These are phyloP conservation scores for Okapia johnstoni DNA, from an alignment of 2,113 vertebrate genomes.

Conservation along the genomic window DNA sequence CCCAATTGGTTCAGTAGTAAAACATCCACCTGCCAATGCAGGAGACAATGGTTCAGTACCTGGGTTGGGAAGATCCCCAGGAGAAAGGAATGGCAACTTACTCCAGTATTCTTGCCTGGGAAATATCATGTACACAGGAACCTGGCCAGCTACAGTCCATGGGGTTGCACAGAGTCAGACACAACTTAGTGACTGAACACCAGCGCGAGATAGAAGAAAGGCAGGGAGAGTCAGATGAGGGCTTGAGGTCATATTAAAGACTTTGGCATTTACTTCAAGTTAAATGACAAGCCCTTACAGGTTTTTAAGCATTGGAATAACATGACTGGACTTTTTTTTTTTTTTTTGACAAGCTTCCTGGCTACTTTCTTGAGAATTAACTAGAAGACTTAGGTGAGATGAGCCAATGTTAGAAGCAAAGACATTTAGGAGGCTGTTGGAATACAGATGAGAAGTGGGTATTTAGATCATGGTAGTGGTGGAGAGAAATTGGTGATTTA, in stretches of 20 bases:
- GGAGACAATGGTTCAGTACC: neutral
- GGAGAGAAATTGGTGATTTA: neutral
- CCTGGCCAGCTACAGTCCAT: neutral
- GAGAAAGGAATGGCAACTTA: neutral
- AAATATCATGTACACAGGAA: neutral
- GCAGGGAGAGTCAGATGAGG: neutral
- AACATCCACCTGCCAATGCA: neutral
- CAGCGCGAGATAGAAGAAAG: accelerated
- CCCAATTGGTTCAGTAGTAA: neutral
- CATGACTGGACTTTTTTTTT: neutral
- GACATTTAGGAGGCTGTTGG: neutral
- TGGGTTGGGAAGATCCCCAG: neutral
- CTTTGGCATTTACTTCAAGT: neutral
- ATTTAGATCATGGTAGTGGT: neutral
- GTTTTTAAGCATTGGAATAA: neutral
- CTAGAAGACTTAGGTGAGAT: neutral
- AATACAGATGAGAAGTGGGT: neutral
- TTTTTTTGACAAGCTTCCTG: neutral
- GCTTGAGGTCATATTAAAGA: neutral
- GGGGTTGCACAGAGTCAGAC: neutral
- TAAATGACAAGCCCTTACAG: neutral
- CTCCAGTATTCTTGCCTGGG: neutral
- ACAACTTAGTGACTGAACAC: neutral
- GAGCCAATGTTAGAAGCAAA: neutral
- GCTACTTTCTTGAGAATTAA: neutral